phyloP scores from a whole-genome alignment of 1,140 invertebrate genomes.

The Trichomalopsis sarcophagae region DNA sequence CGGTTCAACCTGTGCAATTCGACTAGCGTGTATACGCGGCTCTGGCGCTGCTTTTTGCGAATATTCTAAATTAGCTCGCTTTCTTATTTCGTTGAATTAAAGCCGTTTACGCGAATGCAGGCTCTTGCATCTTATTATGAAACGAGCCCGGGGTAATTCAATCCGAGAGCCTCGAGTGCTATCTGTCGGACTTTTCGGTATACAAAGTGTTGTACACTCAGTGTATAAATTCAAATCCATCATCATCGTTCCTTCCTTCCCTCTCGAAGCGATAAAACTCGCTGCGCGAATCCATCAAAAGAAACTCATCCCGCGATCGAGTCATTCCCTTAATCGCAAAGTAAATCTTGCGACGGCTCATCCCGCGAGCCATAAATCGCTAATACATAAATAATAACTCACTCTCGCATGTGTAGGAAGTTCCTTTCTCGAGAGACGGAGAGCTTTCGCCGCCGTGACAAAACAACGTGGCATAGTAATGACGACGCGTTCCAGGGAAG shows the following conservation, averaged over 20 bases:
- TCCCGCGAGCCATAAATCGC: background rate
- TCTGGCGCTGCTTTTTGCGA: conserved; percentile 1
- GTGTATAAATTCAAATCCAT: no score
- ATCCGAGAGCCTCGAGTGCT: no score
- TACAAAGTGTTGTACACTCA: no score
- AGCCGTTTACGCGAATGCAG: background rate
- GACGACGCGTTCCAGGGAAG: conserved; percentile 17
- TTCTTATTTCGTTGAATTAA: conserved; percentile 27
- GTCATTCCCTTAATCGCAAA: background rate
- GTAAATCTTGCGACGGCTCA: background rate
- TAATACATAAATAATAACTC: conserved; percentile 28
- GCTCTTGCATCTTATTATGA: background rate
- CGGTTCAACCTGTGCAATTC: conserved; percentile 23
- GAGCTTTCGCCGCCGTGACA: background rate
- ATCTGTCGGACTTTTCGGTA: no score
- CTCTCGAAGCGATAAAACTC: no score
- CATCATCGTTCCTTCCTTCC: no score
- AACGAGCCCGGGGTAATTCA: no score
- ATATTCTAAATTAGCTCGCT: conserved; percentile 21
- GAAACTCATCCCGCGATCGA: background rate
- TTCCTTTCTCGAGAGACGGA: no score
- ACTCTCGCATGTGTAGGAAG: background rate
- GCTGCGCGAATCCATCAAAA: no score
- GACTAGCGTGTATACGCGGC: background rate
- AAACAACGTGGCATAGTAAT: conserved; percentile 25